phyloP scores from a whole-genome alignment of 2,888 invertebrate genomes.

The Cantharis flavilabris region DNA sequence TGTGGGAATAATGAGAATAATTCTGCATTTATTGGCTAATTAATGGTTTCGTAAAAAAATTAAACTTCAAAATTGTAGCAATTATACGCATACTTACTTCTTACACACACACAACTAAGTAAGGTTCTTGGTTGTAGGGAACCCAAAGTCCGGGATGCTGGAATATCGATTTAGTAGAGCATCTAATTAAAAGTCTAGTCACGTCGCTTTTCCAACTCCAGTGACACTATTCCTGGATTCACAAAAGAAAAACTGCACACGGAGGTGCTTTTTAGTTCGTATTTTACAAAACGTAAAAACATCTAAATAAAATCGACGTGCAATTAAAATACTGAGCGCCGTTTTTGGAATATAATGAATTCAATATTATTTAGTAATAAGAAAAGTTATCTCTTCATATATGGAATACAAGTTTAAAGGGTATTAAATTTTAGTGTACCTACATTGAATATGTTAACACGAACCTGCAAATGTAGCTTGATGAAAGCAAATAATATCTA shows the following conservation, averaged over 20 bases:
- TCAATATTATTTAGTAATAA: neutral
- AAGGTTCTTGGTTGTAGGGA: conserved; percentile 19
- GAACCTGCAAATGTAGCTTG: neutral
- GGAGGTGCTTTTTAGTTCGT: conserved; percentile 19
- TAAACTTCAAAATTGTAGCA: neutral
- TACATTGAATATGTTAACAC: neutral
- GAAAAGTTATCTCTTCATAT: neutral
- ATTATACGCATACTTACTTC: neutral
- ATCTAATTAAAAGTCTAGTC: conserved; percentile 57
- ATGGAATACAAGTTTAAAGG: neutral
- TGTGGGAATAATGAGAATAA: neutral
- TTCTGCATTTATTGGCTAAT: neutral
- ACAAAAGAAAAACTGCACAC: conserved; percentile 35
- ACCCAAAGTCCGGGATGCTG: conserved; percentile 33
- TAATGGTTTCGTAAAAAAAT: neutral
- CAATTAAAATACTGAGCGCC: neutral
- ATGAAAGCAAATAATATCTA: neutral
- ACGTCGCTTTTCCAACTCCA: conserved; percentile 56
- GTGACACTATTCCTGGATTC: conserved; percentile 57
- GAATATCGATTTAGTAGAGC: conserved; percentile 55
- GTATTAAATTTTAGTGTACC: neutral
- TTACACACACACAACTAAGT: neutral
- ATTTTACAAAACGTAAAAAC: conserved; percentile 7
- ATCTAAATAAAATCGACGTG: neutral
- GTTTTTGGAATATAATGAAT: neutral